Percentiles rank a stretch among this genome's conserved stretches.
Evolutionary conservation across 2,888 invertebrate genomes (phyloP).

Genomic region (Anagyrus pseudococci): DNA sequence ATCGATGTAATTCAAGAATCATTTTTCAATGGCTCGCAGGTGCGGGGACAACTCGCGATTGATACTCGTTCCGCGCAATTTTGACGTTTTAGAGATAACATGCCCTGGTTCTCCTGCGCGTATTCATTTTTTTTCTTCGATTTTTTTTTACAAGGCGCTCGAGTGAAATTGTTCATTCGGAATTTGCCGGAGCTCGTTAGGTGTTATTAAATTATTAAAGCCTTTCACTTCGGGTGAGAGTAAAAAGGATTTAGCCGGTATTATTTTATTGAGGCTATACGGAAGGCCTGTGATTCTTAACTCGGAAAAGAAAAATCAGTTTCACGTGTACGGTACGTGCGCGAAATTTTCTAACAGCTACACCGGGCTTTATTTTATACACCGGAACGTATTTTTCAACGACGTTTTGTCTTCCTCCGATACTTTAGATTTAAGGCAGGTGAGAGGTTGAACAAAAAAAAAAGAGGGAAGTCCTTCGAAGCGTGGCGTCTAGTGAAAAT

Average conservation of each 20-base stretch:
- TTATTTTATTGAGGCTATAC: not conserved
- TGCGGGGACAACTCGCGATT: conserved; percentile 20
- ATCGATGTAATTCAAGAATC: conserved; percentile 34
- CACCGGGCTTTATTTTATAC: too few species aligned
- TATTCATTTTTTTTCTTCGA: conserved; percentile 1
- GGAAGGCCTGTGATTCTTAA: not conserved
- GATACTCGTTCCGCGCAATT: conserved; percentile 21
- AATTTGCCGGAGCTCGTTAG: too few species aligned
- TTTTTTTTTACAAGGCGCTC: not conserved
- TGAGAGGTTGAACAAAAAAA: too few species aligned
- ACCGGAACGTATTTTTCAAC: too few species aligned
- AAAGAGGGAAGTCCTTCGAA: too few species aligned
- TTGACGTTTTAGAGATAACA: too few species aligned
- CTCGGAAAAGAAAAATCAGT: conserved; percentile 28
- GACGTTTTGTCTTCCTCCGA: too few species aligned
- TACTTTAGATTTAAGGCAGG: too few species aligned
- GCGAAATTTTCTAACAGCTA: conserved; percentile 20
- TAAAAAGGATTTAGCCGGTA: not conserved
- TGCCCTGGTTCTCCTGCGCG: too few species aligned
- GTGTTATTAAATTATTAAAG: too few species aligned
- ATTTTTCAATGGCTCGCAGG: conserved; percentile 30
- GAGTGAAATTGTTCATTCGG: too few species aligned
- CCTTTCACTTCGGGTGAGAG: not conserved
- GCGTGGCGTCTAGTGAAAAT: too few species aligned
- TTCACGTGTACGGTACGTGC: conserved; percentile 14